Conservation (phyloP, 2,888 invertebrate species). For the Uropetala carovei region DNA sequence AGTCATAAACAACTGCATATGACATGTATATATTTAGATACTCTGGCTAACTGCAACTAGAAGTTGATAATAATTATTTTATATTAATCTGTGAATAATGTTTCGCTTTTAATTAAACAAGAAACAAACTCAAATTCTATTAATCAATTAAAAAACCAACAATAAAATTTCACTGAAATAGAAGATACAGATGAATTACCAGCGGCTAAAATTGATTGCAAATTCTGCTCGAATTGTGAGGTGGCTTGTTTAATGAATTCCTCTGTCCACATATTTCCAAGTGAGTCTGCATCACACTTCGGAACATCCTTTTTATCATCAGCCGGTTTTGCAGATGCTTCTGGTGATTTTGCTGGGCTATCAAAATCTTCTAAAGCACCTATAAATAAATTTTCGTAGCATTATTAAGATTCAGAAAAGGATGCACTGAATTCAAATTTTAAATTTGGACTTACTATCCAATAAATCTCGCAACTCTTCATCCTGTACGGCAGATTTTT, state of each 20-base stretch:
- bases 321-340: slow-evolving; percentile 68
- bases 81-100: no score
- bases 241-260: slow-evolving; percentile 86
- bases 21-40: no score
- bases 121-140: no score
- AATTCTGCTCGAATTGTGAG: slow-evolving; percentile 83
- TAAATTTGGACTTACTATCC: slow-evolving; percentile 80
- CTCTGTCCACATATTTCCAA: slow-evolving; percentile 81
- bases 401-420: background rate
- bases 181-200: background rate
- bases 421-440: slow-evolving; percentile 34
- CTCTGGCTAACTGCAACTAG: no score
- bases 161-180: no score
- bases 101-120: no score
- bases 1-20: no score
- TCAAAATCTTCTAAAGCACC: slow-evolving; percentile 82
- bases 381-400: slow-evolving; percentile 71
- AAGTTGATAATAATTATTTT: no score
- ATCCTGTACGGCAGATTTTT: slow-evolving; percentile 75
- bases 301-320: slow-evolving; percentile 67
- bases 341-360: slow-evolving; percentile 71
- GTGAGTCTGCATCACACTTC: slow-evolving; percentile 68
- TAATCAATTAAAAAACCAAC: no score
- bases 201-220: slow-evolving; percentile 70
- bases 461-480: slow-evolving; percentile 85